Evolutionary conservation across 2,113 vertebrate genomes (phyloP).

Genomic region (Murina feae): DNA sequence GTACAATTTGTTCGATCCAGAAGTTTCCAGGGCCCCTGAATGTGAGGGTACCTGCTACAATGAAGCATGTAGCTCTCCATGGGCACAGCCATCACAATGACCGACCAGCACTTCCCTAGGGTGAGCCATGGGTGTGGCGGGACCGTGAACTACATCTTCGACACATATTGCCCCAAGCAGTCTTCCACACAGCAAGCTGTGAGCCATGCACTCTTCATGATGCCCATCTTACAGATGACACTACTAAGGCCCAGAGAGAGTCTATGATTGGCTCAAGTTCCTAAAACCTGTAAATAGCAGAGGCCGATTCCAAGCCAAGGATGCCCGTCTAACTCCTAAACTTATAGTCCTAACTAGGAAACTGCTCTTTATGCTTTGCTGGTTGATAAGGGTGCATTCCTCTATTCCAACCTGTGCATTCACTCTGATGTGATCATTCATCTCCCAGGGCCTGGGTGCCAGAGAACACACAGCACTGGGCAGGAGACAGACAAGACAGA

Average conservation of each 20-base stretch:
- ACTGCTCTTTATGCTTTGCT: neutral
- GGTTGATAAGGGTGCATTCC: neutral
- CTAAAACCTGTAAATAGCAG: neutral
- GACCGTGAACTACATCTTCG: neutral
- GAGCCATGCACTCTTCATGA: neutral
- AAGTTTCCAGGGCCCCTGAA: neutral
- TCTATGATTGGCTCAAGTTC: neutral
- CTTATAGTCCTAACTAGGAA: neutral
- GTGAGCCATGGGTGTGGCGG: accelerated
- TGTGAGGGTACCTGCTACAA: accelerated
- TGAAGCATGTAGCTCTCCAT: accelerated
- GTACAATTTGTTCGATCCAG: neutral
- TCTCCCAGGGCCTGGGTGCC: neutral
- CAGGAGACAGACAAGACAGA: neutral
- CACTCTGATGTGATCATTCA: neutral
- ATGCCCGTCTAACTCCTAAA: neutral
- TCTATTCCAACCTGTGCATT: neutral
- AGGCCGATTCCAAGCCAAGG: neutral
- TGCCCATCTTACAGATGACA: neutral
- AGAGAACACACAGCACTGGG: accelerated
- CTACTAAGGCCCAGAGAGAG: neutral
- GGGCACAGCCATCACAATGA: neutral
- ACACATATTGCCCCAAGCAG: neutral
- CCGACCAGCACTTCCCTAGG: neutral
- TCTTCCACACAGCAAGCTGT: neutral